Conservation (phyloP, 1,140 invertebrate species). For the Drosophila ogumai region DNA sequence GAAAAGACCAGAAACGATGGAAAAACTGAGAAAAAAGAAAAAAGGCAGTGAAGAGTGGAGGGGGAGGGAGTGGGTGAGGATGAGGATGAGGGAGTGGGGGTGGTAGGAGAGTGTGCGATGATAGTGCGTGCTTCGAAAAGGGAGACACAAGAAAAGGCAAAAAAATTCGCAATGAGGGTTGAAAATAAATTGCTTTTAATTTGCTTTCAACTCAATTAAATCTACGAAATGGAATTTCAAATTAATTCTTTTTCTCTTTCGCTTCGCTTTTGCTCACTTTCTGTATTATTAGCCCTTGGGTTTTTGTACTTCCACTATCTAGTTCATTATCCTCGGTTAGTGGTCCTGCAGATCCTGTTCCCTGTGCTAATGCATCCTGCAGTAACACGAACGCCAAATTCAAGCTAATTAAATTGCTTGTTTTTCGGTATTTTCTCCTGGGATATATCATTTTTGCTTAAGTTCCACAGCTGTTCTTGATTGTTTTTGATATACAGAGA, state of each 20-base stretch:
- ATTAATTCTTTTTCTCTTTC: constrained; percentile 73
- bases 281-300: constrained; percentile 18
- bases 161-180: constrained; percentile 82
- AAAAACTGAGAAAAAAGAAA: constrained; percentile 62
- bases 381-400: constrained; percentile 27
- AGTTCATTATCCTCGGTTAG: constrained; percentile 31
- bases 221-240: constrained; percentile 84
- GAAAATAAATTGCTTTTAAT: constrained; percentile 85
- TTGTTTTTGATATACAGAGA: constrained; percentile 11
- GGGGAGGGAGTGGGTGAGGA: neutral
- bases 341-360: constrained; percentile 2
- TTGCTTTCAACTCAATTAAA: constrained; percentile 85
- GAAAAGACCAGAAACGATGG: constrained; percentile 61
- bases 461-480: constrained; percentile 55
- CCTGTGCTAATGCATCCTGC: constrained; percentile 40
- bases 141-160: constrained; percentile 38
- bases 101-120: constrained; percentile 5
- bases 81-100: constrained; percentile 2
- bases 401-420: constrained; percentile 57
- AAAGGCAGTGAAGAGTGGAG: constrained; percentile 7
- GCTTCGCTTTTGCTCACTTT: constrained; percentile 44
- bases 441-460: constrained; percentile 1
- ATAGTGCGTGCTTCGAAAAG: constrained; percentile 58
- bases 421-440: neutral
- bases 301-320: neutral